Conservation (phyloP, 2,888 invertebrate genomes). For the Pimpla rufipes region DNA sequence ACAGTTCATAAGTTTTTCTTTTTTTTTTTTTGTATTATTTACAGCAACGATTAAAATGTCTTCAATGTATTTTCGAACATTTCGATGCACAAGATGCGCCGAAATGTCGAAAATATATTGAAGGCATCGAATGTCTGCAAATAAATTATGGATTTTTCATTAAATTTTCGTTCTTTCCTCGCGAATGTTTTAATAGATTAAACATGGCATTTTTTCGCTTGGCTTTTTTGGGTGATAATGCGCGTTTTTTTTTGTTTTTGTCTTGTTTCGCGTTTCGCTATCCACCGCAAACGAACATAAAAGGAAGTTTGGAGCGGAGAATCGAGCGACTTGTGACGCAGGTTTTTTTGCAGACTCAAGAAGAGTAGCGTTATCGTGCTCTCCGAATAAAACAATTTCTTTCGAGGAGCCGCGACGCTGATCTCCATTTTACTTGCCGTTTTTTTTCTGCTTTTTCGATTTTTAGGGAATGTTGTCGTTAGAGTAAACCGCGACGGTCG, state of each 20-base stretch:
- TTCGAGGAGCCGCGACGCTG: constrained; percentile 25
- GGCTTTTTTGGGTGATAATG: constrained; percentile 6
- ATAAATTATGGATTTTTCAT: constrained; percentile 17
- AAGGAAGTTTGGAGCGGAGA: constrained; percentile 36
- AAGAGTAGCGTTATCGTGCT: too few species aligned
- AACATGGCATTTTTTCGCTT: constrained; percentile 23
- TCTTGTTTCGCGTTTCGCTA: constrained; percentile 22
- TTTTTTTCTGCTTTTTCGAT: constrained; percentile 22
- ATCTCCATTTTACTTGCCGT: not conserved
- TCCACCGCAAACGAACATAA: constrained; percentile 36
- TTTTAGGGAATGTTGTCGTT: constrained; percentile 56
- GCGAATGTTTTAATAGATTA: constrained; percentile 42
- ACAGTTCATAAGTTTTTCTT: not conserved
- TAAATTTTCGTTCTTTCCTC: constrained; percentile 22
- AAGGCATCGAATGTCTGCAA: too few species aligned
- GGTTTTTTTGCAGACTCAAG: constrained; percentile 3
- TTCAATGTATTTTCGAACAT: not conserved
- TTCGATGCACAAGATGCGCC: constrained; percentile 2
- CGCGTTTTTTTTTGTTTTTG: constrained; percentile 6
- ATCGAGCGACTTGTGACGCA: constrained; percentile 41
- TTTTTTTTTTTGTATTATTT: constrained; percentile 5
- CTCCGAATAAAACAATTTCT: not conserved
- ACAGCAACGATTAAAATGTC: constrained; percentile 19
- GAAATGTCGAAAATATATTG: not conserved
- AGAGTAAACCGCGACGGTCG: not conserved